These are phyloP conservation scores for Pipra filicauda DNA, from an alignment of 2,113 vertebrate genomes.

Conservation along the genomic window DNA sequence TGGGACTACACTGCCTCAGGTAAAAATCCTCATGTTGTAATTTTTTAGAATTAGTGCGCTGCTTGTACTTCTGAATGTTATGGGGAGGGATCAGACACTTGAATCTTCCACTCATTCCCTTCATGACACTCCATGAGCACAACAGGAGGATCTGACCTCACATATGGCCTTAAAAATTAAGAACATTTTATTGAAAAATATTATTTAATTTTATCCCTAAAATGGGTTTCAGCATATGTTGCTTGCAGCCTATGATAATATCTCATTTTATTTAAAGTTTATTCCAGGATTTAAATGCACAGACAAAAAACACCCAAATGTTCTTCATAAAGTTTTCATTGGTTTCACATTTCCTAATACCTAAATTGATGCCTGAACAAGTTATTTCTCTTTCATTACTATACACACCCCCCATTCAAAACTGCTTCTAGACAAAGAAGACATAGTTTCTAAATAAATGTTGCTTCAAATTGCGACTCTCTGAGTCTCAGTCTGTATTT, in stretches of 20 bases:
- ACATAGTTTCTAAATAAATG: background rate
- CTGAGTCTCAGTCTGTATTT: background rate
- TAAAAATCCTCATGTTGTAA: background rate
- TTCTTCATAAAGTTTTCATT: background rate
- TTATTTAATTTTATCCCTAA: background rate
- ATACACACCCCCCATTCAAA: background rate
- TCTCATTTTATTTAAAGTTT: background rate
- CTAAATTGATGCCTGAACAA: background rate
- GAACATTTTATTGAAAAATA: background rate
- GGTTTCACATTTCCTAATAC: background rate
- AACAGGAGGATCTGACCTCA: background rate
- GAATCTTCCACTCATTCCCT: background rate
- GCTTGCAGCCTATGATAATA: background rate
- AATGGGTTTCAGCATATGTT: background rate
- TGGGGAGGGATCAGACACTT: background rate
- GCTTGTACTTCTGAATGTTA: background rate
- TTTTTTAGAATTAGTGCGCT: background rate
- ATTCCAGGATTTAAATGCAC: background rate
- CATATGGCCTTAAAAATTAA: background rate
- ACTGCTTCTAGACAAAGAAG: background rate
- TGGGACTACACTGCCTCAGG: constrained; percentile 70
- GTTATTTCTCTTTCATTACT: background rate
- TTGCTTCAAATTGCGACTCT: background rate
- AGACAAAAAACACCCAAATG: background rate
- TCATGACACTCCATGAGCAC: background rate